Percentiles rank a stretch among this genome's conserved stretches.
phyloP scores from a whole-genome alignment of 2,888 invertebrate species.

The Chorisops tibialis region DNA sequence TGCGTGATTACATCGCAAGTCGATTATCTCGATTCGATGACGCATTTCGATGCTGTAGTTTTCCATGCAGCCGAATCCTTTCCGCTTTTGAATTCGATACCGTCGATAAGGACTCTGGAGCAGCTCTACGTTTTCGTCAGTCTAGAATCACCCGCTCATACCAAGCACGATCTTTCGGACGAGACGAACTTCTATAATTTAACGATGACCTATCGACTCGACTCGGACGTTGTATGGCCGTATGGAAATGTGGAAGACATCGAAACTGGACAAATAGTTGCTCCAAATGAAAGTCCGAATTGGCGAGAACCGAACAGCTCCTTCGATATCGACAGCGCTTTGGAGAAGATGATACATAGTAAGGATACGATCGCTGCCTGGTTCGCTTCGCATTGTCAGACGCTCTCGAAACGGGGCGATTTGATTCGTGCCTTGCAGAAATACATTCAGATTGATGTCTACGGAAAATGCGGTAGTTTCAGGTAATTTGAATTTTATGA shows the following conservation, averaged over 20 bases:
- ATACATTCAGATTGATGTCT: constrained; percentile 60
- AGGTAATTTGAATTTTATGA: no score
- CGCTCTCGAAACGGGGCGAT: constrained; percentile 51
- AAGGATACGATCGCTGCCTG: constrained; percentile 57
- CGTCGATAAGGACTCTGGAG: constrained; percentile 43
- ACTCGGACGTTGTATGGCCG: constrained; percentile 54
- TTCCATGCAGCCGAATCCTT: constrained; percentile 54
- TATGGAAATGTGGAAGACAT: constrained; percentile 48
- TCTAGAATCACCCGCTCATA: constrained; percentile 53
- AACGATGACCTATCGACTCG: constrained; percentile 58
- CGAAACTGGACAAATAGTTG: constrained; percentile 39
- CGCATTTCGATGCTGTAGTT: constrained; percentile 55
- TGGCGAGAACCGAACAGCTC: constrained; percentile 47
- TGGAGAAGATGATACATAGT: constrained; percentile 34
- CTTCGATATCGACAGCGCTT: constrained; percentile 3
- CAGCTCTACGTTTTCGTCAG: constrained; percentile 57
- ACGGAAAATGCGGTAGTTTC: constrained; percentile 58
- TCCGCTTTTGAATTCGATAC: constrained; percentile 45
- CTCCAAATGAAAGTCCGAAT: constrained; percentile 39
- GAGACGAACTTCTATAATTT: constrained; percentile 55
- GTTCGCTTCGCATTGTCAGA: constrained; percentile 58
- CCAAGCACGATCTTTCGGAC: constrained; percentile 44
- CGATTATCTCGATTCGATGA: constrained; percentile 41
- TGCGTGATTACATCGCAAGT: constrained; percentile 53
- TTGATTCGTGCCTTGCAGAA: constrained; percentile 55